These are phyloP conservation scores for Tupaia tana DNA, from an alignment of 2,113 vertebrate genomes.

Conservation along the genomic window DNA sequence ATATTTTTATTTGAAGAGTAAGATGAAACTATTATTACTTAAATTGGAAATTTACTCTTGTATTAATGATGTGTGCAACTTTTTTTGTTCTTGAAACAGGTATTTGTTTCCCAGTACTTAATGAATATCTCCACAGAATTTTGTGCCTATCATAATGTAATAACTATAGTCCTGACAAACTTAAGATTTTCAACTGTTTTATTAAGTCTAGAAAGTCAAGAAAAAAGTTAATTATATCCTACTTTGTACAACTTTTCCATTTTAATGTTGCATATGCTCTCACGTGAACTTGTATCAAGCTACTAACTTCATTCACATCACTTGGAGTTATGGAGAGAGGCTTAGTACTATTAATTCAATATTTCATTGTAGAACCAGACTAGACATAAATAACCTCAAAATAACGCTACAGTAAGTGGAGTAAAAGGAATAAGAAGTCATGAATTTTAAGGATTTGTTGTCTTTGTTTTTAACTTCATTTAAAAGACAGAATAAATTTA, in stretches of 20 bases:
- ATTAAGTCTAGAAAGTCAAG: neutral
- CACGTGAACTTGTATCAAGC: neutral
- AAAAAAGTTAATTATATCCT: neutral
- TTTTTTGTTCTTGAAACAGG: neutral
- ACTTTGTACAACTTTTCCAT: neutral
- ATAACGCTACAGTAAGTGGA: neutral
- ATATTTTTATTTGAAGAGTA: neutral
- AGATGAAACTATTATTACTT: neutral
- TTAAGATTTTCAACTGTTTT: neutral
- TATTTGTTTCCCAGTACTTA: neutral
- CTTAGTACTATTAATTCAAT: neutral
- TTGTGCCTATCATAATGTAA: neutral
- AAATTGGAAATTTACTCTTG: neutral
- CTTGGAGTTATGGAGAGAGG: neutral
- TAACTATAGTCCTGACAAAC: neutral
- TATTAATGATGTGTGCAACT: neutral
- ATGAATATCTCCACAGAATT: neutral
- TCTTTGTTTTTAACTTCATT: neutral
- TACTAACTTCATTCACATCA: neutral
- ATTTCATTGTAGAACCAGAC: neutral
- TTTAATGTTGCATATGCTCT: neutral
- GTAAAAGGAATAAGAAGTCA: neutral
- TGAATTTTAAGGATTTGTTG: neutral
- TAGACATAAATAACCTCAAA: neutral
- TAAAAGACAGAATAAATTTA: neutral